Evolutionary conservation across 2,113 vertebrate genomes (phyloP), one percentile per base, ranked within the genome.

Genomic region (Paratilapia polleni): DNA sequence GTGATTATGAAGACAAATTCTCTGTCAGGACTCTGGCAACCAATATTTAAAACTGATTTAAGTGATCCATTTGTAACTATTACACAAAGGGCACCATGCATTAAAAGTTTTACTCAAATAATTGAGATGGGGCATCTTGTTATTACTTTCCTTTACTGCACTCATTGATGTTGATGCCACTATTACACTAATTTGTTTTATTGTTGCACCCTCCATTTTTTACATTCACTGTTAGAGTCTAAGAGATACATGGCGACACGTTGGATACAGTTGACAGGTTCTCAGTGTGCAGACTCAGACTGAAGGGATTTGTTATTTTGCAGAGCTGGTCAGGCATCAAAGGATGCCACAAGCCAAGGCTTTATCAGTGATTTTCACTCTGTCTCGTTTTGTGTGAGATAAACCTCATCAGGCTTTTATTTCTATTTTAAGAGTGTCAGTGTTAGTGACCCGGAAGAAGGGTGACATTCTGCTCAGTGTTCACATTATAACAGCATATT

Each of bases 241-340:
- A 31, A 31, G 22, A 77, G 77, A 77, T 59, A 41, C 41, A 60
- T 3, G 68, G 47, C 54, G 68, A 73, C 68, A 54, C 11, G 47
- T 47, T 73, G 47, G 47, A 54, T 36, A 74, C 58, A 41, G 64
- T 52, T 80, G 79, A 82, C 61, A 80, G 63, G 38, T 84, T 88
- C 47, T 76, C 20, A 26, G 43, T 78, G 56, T 78, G 75, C 57
- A 20, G 64, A 62, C 28, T 24, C 26, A 78, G 62, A 89, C 70
- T 59, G 41, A 88, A 73, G 78, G 78, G 78, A 78, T 87, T 85
- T 90, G 78, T 79, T 91, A 83, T 87, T 86, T 89, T 77, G 28
- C 85, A 82, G 76, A 85, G 56, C 80, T 83, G 85, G 78, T 86
- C 85, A 79, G 82, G 75, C 76, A 82, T 83, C 82, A 86, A 88